Conservation (phyloP, 2,888 invertebrate species). For the Cyaniris semiargus region DNA sequence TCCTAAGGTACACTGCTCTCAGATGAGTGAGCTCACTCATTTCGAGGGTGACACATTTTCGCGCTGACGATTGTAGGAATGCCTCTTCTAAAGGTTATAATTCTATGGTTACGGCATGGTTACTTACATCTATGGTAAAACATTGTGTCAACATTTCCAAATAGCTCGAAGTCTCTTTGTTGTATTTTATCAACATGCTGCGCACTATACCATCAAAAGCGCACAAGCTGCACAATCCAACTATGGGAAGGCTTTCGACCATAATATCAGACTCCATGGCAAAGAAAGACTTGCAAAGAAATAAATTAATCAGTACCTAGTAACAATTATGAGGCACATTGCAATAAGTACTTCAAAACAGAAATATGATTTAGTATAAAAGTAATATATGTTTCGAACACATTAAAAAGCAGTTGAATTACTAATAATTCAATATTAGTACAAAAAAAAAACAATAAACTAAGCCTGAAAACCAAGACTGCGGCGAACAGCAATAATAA, state of each 20-base stretch:
- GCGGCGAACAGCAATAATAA: no score
- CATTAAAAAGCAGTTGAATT: background rate
- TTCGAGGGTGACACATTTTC: no score
- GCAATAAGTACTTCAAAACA: background rate
- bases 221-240: constrained; percentile 71
- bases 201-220: constrained; percentile 64
- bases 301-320: background rate
- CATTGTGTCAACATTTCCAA: constrained; percentile 65
- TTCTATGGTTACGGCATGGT: background rate
- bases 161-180: constrained; percentile 56
- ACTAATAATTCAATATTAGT: background rate
- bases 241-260: constrained; percentile 64
- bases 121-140: constrained; percentile 71
- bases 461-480: background rate
- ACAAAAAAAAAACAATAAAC: background rate
- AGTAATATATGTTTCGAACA: background rate
- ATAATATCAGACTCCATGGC: constrained; percentile 54
- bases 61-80: no score
- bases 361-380: background rate
- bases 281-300: background rate
- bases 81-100: no score
- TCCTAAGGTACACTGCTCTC: no score
- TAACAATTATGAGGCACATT: background rate
- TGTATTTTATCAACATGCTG: constrained; percentile 62
- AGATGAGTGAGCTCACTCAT: no score